Evolutionary conservation across 2,888 invertebrate genomes (phyloP).

Genomic region (Watsonalla binaria): DNA sequence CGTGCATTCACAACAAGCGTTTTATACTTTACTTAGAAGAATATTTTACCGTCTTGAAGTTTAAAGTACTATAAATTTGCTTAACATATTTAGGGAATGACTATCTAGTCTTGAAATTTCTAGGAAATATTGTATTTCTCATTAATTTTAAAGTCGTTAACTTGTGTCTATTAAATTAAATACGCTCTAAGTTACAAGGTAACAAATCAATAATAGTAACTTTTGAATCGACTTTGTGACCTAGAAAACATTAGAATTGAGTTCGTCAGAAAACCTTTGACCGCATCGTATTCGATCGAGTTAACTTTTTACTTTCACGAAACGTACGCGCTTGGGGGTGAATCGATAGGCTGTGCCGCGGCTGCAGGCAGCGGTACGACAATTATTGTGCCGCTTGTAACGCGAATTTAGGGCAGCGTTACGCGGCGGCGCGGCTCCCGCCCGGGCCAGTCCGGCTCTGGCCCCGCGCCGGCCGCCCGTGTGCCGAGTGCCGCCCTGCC

Average conservation of each 20-base stretch:
- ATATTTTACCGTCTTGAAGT: too few relatives aligned
- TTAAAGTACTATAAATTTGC: too few relatives aligned
- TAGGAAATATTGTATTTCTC: constrained; percentile 14
- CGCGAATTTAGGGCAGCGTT: constrained; percentile 71
- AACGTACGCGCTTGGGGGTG: constrained; percentile 45
- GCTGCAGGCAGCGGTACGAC: constrained; percentile 68
- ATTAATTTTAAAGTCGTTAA: constrained; percentile 16
- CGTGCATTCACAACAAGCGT: constrained; percentile 10
- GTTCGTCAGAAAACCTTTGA: constrained; percentile 53
- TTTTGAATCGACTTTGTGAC: constrained; percentile 60
- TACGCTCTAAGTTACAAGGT: constrained; percentile 22
- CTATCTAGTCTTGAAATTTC: constrained; percentile 10
- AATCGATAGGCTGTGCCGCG: constrained; percentile 67
- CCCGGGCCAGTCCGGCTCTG: constrained; percentile 21
- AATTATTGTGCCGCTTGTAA: constrained; percentile 65
- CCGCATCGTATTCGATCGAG: constrained; percentile 70
- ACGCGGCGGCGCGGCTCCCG: constrained; percentile 43
- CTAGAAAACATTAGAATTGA: constrained; percentile 58
- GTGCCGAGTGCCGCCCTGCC: constrained; percentile 15
- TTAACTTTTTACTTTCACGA: constrained; percentile 72
- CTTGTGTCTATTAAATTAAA: constrained; percentile 13
- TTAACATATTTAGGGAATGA: too few relatives aligned
- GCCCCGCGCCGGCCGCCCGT: constrained; percentile 17
- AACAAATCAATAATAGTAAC: constrained; percentile 52
- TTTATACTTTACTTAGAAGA: not conserved